Percentiles rank a stretch among this genome's conserved stretches.
These are phyloP conservation scores for Speoplatyrhinus poulsoni DNA, from an alignment of 2,113 vertebrate genomes.

Conservation along the genomic window DNA sequence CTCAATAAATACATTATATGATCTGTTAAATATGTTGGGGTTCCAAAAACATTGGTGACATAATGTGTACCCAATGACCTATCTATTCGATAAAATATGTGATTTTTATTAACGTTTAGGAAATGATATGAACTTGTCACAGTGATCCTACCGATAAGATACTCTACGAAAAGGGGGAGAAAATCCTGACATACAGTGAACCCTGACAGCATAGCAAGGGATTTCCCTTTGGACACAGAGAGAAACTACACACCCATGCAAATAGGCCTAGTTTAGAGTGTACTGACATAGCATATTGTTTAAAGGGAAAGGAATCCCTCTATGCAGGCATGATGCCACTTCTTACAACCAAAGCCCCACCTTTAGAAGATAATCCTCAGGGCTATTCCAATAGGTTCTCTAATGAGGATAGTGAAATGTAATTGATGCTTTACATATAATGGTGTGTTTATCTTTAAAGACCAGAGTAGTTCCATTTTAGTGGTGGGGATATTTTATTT, in stretches of 20 bases:
- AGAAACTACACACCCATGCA: slow-evolving; percentile 58
- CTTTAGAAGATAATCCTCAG: slow-evolving; percentile 39
- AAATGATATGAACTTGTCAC: too few relatives aligned
- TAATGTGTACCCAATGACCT: too few relatives aligned
- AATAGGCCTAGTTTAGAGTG: slow-evolving; percentile 48
- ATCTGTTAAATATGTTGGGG: too few relatives aligned
- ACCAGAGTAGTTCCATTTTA: slow-evolving; percentile 21
- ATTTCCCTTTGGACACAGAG: slow-evolving; percentile 57
- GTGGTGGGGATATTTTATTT: not conserved
- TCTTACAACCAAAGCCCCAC: slow-evolving; percentile 58
- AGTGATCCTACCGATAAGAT: too few relatives aligned
- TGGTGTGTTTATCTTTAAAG: too few relatives aligned
- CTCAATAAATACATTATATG: too few relatives aligned
- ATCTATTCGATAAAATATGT: too few relatives aligned
- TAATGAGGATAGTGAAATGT: slow-evolving; percentile 16
- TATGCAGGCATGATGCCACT: slow-evolving; percentile 46
- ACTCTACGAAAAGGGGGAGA: too few relatives aligned
- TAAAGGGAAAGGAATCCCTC: slow-evolving; percentile 65
- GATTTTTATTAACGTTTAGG: too few relatives aligned
- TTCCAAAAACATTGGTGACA: too few relatives aligned
- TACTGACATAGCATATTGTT: slow-evolving; percentile 68
- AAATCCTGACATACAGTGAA: not conserved
- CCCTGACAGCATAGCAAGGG: slow-evolving; percentile 46
- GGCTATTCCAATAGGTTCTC: slow-evolving; percentile 7
- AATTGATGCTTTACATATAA: too few relatives aligned